Evolutionary conservation across 2,113 vertebrate genomes (phyloP), one percentile per base, ranked within the genome.

Genomic region (Empidonax alnorum): DNA sequence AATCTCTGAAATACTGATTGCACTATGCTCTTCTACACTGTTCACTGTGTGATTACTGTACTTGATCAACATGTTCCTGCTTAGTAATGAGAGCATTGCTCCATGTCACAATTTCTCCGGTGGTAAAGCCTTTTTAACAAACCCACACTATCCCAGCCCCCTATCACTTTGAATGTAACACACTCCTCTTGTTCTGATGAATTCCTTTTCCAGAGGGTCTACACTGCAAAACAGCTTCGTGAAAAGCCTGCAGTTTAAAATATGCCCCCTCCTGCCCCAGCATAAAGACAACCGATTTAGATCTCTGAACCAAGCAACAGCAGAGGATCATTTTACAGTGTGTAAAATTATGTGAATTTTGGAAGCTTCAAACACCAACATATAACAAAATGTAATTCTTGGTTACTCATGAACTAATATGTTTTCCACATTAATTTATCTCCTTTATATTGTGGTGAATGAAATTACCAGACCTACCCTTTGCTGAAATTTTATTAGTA

Each of bases 231-330:
- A 27, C 4, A 89, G 11, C 37, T 61, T 49, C 69, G 35, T 28
- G 67, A 71, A 91, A 91, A 77, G 19, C 8, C 23, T 63, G 35
- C 19, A 24, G 12, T 79, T 94, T 69, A 73, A 72, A 86, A 73
- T 24, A 76, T 0, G 0, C 3, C 5, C 41, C 3, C 20, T 58
- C 18, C 16, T 47, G 10, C 15, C 23, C 2, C 35, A 56, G 3
- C 8, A 3, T 58, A 77, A 84, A 78, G 37, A 56, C 15, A 50
- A 62, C 5, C 33, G 12, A 47, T 68, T 76, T 37, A 68, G 33
- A 52, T 55, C 23, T 82, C 63, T 50, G 20, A 76, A 22, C 16
- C 33, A 85, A 72, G 25, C 2, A 68, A 33, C 5, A 65, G 23
- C 30, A 67, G 15, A 77, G 9, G 28, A 21, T 17, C 1, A 0